Conservation (phyloP, 2,797 vertebrate genomes). For the Garrulus glandarius region DNA sequence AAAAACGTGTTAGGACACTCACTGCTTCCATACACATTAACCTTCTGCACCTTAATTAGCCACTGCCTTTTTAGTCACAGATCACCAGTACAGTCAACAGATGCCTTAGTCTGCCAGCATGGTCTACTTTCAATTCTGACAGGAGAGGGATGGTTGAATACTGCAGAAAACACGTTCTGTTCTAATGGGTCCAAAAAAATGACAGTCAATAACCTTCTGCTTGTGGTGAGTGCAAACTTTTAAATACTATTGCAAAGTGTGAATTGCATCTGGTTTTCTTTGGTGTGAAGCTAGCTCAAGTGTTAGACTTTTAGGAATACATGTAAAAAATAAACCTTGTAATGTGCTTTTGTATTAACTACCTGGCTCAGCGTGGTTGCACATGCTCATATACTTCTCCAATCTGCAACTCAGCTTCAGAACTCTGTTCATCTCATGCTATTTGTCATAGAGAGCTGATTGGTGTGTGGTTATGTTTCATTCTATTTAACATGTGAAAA, state of each 20-base stretch:
- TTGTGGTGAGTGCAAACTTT: not conserved
- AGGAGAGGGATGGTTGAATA: not conserved
- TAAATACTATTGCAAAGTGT: not conserved
- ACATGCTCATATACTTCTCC: not conserved
- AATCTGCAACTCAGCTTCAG: not conserved
- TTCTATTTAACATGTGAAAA: not conserved
- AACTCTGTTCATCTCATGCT: not conserved
- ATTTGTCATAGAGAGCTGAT: not conserved
- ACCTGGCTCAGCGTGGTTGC: not conserved
- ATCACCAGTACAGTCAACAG: not conserved
- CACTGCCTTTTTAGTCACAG: not conserved
- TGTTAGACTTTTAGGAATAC: not conserved
- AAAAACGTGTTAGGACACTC: not conserved
- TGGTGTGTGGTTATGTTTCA: not conserved
- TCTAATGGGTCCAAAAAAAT: not conserved
- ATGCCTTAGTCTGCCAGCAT: not conserved
- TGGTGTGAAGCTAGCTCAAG: not conserved
- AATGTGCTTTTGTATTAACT: not conserved
- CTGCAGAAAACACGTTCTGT: not conserved
- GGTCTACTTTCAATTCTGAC: not conserved
- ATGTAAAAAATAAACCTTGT: not conserved
- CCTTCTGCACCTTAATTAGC: not conserved
- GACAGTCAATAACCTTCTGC: not conserved
- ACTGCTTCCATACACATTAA: not conserved
- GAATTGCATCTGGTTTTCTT: not conserved